Base-by-base conservation (phyloP, 2,888 invertebrate species). In the Mimumesa dahlbomi region DNA sequence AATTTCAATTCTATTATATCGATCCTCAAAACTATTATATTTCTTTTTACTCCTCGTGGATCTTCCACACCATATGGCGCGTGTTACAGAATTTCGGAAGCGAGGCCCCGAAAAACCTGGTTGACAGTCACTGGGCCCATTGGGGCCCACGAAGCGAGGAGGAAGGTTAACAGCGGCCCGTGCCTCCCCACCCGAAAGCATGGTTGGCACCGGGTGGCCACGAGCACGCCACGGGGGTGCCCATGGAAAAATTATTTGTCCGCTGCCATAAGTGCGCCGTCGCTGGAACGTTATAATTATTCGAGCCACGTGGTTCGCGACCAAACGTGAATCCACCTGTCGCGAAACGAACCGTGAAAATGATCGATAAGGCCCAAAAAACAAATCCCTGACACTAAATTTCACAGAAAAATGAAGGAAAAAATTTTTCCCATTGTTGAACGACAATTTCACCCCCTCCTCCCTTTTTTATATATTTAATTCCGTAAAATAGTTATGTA, bases 191-290 rank as follows among this genome's bases (percentile, higher is more conserved):
- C 81, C 81, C 75, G 84, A 84, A 82, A 83, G 57, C 79, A 75
- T 75, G 50, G 66, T 58, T 63, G 84, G 82, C 82, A 83, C 82
- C 85, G 84, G 84, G 85, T 85, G 85, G 86, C 84, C 85, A 84
- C 84, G 84, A 85, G 84, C 80, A 81, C 85, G 79, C 84, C 86
- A 84, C 84, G 82, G 87, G 87, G 88, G 86, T 84, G 85, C 82
- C 73, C 72, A 72, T 77, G 79, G 79, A 82, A 86, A 86, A 85
- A 86, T 87, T 81, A 85, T 85, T 85, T 77, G 73, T 75, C 63
- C 72, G 73, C 64, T 79, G 72, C 63, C 75, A 54, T 67, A 73
- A 77, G 69, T 68, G 74, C 72, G 62, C 59, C 38, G 64, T 56
- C 43, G 54, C 34, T 53, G 36, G 49, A 67, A 74, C 73, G 65